Percentiles rank a stretch among this genome's conserved stretches.
These are phyloP conservation scores for Eriocheir sinensis DNA, from an alignment of 1,140 invertebrate genomes.

Conservation along the genomic window DNA sequence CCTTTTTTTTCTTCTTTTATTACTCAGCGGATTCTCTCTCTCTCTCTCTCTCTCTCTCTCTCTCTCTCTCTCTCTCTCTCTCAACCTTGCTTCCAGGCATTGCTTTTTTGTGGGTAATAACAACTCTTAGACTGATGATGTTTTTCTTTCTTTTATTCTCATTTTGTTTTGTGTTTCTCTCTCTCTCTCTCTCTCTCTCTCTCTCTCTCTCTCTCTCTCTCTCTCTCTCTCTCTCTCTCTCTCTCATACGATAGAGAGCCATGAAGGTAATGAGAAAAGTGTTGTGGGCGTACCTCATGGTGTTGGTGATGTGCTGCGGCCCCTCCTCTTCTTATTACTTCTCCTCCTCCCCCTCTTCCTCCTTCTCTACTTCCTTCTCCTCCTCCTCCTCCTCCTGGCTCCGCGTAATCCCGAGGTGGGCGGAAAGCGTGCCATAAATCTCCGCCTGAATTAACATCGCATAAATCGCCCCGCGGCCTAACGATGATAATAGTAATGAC, in stretches of 20 bases:
- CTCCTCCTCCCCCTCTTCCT: background rate
- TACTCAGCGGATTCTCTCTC: no score
- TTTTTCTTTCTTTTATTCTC: no score
- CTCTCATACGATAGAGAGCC: background rate
- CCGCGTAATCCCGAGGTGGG: conserved; percentile 32
- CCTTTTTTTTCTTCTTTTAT: no score
- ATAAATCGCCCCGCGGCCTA: conserved; percentile 65
- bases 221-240: background rate
- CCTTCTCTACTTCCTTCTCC: conserved; percentile 12
- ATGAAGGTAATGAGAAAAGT: background rate
- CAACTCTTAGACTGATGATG: no score
- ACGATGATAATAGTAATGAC: conserved; percentile 72
- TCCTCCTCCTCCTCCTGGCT: background rate
- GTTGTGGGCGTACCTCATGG: background rate
- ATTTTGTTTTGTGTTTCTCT: no score
- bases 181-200: background rate
- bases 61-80: background rate
- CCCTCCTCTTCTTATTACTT: background rate
- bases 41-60: background rate
- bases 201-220: background rate
- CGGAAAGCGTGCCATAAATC: conserved; percentile 52
- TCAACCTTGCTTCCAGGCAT: background rate
- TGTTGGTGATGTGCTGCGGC: background rate
- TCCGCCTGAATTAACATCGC: conserved; percentile 63
- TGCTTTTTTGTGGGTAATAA: background rate